Conservation (phyloP, 1,140 invertebrate species). For the Solen grandis region DNA sequence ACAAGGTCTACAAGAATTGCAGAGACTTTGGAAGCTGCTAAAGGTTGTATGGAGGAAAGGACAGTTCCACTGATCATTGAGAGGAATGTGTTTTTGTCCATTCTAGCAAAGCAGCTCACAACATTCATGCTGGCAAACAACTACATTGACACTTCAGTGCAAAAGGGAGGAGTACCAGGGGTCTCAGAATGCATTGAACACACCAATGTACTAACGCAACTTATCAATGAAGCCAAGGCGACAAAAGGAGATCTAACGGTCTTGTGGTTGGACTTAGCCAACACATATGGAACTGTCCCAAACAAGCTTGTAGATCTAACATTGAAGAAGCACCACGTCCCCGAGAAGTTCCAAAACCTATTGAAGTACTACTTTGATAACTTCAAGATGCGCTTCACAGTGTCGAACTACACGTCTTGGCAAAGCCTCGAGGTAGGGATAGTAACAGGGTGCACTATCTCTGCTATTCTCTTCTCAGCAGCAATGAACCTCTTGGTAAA, state of each 20-base stretch:
- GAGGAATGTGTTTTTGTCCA: not conserved
- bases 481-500: slow-evolving; percentile 24
- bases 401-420: slow-evolving; percentile 33
- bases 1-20: slow-evolving; percentile 31
- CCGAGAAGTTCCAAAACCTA: not conserved
- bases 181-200: slow-evolving; percentile 42
- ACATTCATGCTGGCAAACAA: slow-evolving; percentile 21
- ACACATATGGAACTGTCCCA: slow-evolving; percentile 21
- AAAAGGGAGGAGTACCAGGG: slow-evolving; percentile 38
- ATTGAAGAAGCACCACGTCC: slow-evolving; percentile 25
- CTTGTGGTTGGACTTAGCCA: slow-evolving; percentile 48
- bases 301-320: slow-evolving; percentile 39
- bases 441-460: slow-evolving; percentile 46
- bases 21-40: slow-evolving; percentile 9
- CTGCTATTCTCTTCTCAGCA: slow-evolving; percentile 18
- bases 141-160: slow-evolving; percentile 44
- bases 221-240: slow-evolving; percentile 23
- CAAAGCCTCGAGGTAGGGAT: slow-evolving; percentile 40
- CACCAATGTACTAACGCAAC: slow-evolving; percentile 22
- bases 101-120: slow-evolving; percentile 6
- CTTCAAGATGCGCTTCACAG: slow-evolving; percentile 30
- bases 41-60: slow-evolving; percentile 27
- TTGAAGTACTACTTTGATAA: slow-evolving; percentile 15
- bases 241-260: slow-evolving; percentile 35
- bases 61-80: slow-evolving; percentile 14